A percentile compares a stretch with the other conserved stretches of the same genome.
These are phyloP conservation scores for Onychomys arenicola DNA, from an alignment of 2,797 vertebrate species.

Conservation along the genomic window DNA sequence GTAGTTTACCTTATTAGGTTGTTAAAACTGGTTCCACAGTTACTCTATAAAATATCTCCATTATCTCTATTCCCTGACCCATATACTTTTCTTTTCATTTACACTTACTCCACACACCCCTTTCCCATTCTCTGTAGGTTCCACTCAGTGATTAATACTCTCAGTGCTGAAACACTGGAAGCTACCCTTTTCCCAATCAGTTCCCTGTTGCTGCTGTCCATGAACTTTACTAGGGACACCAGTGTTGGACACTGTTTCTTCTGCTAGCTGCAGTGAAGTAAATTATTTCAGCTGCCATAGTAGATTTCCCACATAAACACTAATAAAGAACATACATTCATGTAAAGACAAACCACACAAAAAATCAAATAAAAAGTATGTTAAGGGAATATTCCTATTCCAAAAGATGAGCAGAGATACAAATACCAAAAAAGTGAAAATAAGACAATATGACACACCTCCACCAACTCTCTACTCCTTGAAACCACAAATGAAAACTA, in stretches of 20 bases:
- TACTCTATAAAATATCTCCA: neutral
- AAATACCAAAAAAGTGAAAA: neutral
- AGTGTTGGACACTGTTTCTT: neutral
- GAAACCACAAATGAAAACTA: neutral
- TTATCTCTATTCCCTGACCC: neutral
- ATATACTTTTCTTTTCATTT: neutral
- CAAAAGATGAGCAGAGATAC: neutral
- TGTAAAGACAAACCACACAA: neutral
- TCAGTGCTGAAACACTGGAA: neutral
- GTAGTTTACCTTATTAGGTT: neutral
- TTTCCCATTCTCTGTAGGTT: neutral
- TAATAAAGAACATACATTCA: neutral
- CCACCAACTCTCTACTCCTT: neutral
- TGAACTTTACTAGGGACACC: too few relatives aligned
- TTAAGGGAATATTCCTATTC: neutral
- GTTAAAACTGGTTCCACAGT: neutral
- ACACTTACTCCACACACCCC: neutral
- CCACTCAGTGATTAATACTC: neutral
- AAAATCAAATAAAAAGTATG: neutral
- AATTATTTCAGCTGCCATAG: neutral
- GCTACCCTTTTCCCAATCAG: neutral
- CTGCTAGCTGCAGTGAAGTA: neutral
- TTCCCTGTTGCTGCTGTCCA: too few relatives aligned
- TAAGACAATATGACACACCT: neutral
- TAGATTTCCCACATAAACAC: neutral